Percentiles rank a stretch among this genome's conserved stretches.
phyloP scores from a whole-genome alignment of 2,113 vertebrate genomes.

The Vulpes vulpes region DNA sequence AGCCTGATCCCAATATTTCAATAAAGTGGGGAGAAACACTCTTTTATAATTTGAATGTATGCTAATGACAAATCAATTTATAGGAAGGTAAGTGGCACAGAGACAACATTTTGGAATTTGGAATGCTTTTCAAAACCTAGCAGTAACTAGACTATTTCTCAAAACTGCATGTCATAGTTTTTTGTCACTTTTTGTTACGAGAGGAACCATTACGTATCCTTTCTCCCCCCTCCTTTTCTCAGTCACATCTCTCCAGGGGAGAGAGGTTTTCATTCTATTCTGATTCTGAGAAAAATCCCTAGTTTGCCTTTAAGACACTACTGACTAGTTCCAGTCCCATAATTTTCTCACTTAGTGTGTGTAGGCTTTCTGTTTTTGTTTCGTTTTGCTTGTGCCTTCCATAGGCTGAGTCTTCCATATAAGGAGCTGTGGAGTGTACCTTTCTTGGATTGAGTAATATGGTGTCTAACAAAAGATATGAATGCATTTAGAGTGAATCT shows the following conservation, averaged over 20 bases:
- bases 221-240: background rate
- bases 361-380: constrained; percentile 42
- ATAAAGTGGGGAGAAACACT: background rate
- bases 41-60: background rate
- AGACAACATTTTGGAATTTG: background rate
- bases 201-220: background rate
- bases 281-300: background rate
- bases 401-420: background rate
- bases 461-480: background rate
- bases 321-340: background rate
- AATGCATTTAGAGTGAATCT: background rate
- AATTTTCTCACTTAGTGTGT: background rate
- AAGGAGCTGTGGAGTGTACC: background rate
- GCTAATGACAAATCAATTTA: background rate
- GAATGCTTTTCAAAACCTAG: constrained; percentile 33
- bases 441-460: background rate
- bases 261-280: background rate
- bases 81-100: background rate
- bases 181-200: background rate
- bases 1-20: background rate
- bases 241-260: background rate
- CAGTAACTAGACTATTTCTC: constrained; percentile 2
- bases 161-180: background rate
- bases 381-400: constrained; percentile 4
- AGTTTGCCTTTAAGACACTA: background rate